phyloP scores from a whole-genome alignment of 2,797 vertebrate species.

The Rhinella marina region DNA sequence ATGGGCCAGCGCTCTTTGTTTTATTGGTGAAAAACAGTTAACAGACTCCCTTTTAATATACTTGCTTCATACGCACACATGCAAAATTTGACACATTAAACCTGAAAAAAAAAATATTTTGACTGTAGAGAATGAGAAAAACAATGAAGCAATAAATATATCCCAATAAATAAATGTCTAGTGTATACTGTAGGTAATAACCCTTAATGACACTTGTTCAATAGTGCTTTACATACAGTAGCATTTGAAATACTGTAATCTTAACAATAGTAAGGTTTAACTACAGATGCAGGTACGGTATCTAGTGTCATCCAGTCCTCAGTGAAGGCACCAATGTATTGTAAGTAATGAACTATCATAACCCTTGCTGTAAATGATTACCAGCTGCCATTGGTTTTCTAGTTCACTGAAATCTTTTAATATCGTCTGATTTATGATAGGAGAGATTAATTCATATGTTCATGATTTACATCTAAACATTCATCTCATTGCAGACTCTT shows the following conservation, averaged over 20 bases:
- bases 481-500: background rate
- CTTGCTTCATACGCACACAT: too few species aligned
- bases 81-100: background rate
- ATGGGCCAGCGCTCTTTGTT: too few species aligned
- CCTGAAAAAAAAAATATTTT: background rate
- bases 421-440: background rate
- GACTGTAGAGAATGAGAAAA: background rate
- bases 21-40: too few species aligned
- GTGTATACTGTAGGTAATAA: background rate
- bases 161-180: background rate
- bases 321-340: background rate
- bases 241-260: background rate
- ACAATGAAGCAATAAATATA: background rate
- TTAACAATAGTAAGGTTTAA: background rate
- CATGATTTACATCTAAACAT: background rate
- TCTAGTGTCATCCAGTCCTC: background rate
- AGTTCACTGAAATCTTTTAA: slow-evolving; percentile 2
- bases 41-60: too few species aligned
- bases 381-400: background rate
- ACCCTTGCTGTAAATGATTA: slow-evolving; percentile 6
- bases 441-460: background rate
- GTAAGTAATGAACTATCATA: background rate
- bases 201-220: background rate
- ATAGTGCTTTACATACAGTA: background rate
- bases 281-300: background rate